These are phyloP conservation scores for Nomada ferruginata DNA, from an alignment of 2,888 invertebrate species.

Conservation along the genomic window DNA sequence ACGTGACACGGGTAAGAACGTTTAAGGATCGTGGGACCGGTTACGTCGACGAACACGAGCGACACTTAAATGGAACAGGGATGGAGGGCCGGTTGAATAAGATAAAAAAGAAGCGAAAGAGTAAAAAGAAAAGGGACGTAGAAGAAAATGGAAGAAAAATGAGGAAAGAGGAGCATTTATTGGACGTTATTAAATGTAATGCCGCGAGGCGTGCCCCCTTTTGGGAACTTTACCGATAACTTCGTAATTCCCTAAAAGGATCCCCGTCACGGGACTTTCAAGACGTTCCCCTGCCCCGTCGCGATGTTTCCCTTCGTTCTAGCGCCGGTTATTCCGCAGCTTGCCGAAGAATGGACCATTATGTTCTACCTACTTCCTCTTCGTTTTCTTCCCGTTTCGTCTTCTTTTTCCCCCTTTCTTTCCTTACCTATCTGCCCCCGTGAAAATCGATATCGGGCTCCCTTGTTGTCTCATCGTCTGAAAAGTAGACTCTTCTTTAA, in stretches of 20 bases:
- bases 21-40: conserved; percentile 34
- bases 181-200: conserved; percentile 80
- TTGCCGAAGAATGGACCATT: conserved; percentile 52
- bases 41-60: background rate
- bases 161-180: conserved; percentile 66
- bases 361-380: conserved; percentile 29
- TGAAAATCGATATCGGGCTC: conserved; percentile 50
- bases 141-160: conserved; percentile 22
- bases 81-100: conserved; percentile 22
- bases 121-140: background rate
- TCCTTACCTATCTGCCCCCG: conserved; percentile 8
- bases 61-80: conserved; percentile 2
- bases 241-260: conserved; percentile 79
- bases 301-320: conserved; percentile 57
- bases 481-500: conserved; percentile 48
- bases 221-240: conserved; percentile 77
- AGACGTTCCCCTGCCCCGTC: conserved; percentile 58
- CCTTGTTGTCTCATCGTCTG: conserved; percentile 38
- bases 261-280: conserved; percentile 69
- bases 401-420: background rate
- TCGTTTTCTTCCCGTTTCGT: background rate
- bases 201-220: conserved; percentile 74
- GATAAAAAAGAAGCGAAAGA: background rate
- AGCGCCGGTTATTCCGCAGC: conserved; percentile 55
- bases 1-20: conserved; percentile 58